Evolutionary conservation across 2,888 invertebrate species (phyloP), one percentile per base, ranked within the genome.

Genomic region (Archaeoteleia sp.): DNA sequence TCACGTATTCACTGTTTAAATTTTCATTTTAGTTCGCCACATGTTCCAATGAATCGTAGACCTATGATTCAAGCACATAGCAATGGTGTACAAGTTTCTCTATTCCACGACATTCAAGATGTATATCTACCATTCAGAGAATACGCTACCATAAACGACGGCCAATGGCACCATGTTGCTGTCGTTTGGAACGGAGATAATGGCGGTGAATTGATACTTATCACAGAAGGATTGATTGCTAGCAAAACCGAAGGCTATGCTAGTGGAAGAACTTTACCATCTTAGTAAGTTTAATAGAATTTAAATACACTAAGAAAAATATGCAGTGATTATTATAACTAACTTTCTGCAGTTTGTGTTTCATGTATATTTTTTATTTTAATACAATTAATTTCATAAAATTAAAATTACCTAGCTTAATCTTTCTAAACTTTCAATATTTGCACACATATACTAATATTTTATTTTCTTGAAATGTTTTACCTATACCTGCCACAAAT

Each of bases 131-230:
- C 95, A 74, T 96, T 96, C 86, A 91, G 94, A 48, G 95, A 95
- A 85, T 96, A 94, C 77, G 95, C 96, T 0, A 95, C 95, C 0
- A 92, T 97, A 12, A 97, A 97, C 80, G 97, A 97, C 80, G 97
- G 96, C 1, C 95, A 95, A 81, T 97, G 97, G 97, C 97, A 97
- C 87, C 96, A 97, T 79, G 91, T 97, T 20, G 95, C 96, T 29
- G 89, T 98, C 48, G 93, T 96, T n/a, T 97, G 97, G 97, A 93
- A 95, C 79, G 95, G 96, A 29, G 90, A 89, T 61, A 91, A 92
- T 53, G 93, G 93, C 2, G 96, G 96, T 12, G 92, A 93, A 82
- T 87, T 97, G 35, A 94, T 94, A 53, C 88, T 98, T 14, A 94
- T 97, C 45, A 97, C 97, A n/a, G 97, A 98, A 88, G 96, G 97